Evolutionary conservation across 2,888 invertebrate species (phyloP), one percentile per base, ranked within the genome.

Genomic region (Teinopalpus imperialis): DNA sequence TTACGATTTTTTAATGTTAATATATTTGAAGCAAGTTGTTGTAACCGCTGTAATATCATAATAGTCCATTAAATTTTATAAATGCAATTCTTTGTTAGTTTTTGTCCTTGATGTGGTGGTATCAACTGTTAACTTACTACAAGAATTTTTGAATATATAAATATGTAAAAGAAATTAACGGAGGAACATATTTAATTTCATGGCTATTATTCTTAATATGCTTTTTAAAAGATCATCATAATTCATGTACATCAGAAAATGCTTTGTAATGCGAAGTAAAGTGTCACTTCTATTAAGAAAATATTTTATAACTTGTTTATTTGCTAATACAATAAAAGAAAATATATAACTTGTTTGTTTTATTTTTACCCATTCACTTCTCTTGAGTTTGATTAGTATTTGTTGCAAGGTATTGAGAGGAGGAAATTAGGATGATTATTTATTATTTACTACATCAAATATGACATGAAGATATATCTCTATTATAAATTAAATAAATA

Each of bases 261-360:
- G 77, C 74, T 74, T 74, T 61, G 68, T 72, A 67, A 69, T 63
- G 61, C 62, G 75, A 81, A 80, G 73, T 78, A 73, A 66, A 66
- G 74, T 69, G 76, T 81, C 80, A 74, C 71, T 77, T 85, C 73
- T 79, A 77, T 69, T 81, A 79, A 79, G 78, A 80, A 80, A 83
- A 85, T 86, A 86, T 87, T 87, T 87, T 87, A 87, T 85, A 80
- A 82, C 86, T 86, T 87, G 88, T 88, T 87, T 87, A 87, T 87
- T 88, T 88, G 88, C 88, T 88, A 87, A 87, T 88, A 87, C 82
- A 85, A 75, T 98, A 97, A 61, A 60, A 55, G 48, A 94, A 81
- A 76, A 77, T 78, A n/a, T n/a, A 79, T 75, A 67, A 69, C 60
- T 53, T 44, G 43, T 49, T 42, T 36, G 54, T 65, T 63, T 74